Percentiles rank a stretch among this genome's conserved stretches.
Conservation (phyloP, 2,113 vertebrate genomes). For the Larimichthys crocea region DNA sequence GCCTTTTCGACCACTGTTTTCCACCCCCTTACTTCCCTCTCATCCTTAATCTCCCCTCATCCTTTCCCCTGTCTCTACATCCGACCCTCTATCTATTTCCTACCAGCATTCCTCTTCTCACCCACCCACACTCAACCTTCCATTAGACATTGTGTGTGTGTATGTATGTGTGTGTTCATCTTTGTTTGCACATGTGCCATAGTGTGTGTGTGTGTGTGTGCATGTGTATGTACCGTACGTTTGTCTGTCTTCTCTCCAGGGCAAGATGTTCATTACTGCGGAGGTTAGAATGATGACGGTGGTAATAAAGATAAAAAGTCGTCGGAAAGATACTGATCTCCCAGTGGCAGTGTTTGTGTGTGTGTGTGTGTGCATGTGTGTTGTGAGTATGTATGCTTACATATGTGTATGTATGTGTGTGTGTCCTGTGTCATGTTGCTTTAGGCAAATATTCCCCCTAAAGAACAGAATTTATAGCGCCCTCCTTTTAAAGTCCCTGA, state of each 20-base stretch:
- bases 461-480: constrained; percentile 42
- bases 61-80: constrained; percentile 49
- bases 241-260: constrained; percentile 47
- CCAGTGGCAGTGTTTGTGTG: constrained; percentile 6
- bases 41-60: constrained; percentile 57
- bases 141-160: constrained; percentile 16
- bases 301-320: constrained; percentile 61
- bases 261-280: constrained; percentile 47
- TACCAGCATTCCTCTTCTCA: constrained; percentile 41
- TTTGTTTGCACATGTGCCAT: constrained; percentile 25
- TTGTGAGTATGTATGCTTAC: background rate
- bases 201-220: background rate
- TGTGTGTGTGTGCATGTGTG: constrained; percentile 7
- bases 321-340: constrained; percentile 42
- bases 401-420: constrained; percentile 6
- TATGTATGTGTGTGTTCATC: constrained; percentile 13
- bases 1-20: constrained; percentile 27
- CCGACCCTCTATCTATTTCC: constrained; percentile 31
- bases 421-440: constrained; percentile 27
- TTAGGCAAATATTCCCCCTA: constrained; percentile 35
- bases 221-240: background rate
- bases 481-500: constrained; percentile 44
- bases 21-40: constrained; percentile 46
- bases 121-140: constrained; percentile 59
- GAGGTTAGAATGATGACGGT: constrained; percentile 67